phyloP scores from a whole-genome alignment of 2,888 invertebrate genomes.

The Furcula furcula region DNA sequence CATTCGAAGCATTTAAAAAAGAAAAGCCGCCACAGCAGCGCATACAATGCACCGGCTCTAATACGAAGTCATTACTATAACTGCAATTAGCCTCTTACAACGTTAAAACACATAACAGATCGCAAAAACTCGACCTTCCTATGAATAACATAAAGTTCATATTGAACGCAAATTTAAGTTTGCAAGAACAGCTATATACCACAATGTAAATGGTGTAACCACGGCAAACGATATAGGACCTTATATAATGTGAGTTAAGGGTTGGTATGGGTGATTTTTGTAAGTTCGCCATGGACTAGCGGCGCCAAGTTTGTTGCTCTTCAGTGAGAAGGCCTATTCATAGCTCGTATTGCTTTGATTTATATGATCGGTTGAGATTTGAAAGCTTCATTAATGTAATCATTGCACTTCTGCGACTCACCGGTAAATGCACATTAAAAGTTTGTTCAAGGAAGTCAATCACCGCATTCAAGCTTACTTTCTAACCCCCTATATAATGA shows the following conservation, averaged over 20 bases:
- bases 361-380: conserved; percentile 34
- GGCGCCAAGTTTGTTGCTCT: conserved; percentile 27
- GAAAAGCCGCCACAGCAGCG: conserved; percentile 43
- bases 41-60: conserved; percentile 49
- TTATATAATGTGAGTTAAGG: conserved; percentile 11
- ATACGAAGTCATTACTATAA: conserved; percentile 40
- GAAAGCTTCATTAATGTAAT: conserved; percentile 32
- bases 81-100: conserved; percentile 41
- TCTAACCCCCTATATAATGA: too few relatives aligned
- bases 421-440: too few relatives aligned
- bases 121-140: conserved; percentile 14
- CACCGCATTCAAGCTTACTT: too few relatives aligned
- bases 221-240: conserved; percentile 9
- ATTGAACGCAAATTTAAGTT: conserved; percentile 11
- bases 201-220: conserved; percentile 5
- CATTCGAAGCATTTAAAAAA: conserved; percentile 7
- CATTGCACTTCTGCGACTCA: conserved; percentile 7
- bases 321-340: conserved; percentile 27
- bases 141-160: conserved; percentile 3
- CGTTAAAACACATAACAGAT: conserved; percentile 4
- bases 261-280: conserved; percentile 1
- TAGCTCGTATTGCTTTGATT: conserved; percentile 32
- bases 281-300: conserved; percentile 9
- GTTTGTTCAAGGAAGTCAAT: too few relatives aligned
- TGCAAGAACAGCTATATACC: conserved; percentile 24